Percentiles rank a stretch among this genome's conserved stretches.
phyloP scores from a whole-genome alignment of 2,113 vertebrate species.

The Tupaia chinensis region DNA sequence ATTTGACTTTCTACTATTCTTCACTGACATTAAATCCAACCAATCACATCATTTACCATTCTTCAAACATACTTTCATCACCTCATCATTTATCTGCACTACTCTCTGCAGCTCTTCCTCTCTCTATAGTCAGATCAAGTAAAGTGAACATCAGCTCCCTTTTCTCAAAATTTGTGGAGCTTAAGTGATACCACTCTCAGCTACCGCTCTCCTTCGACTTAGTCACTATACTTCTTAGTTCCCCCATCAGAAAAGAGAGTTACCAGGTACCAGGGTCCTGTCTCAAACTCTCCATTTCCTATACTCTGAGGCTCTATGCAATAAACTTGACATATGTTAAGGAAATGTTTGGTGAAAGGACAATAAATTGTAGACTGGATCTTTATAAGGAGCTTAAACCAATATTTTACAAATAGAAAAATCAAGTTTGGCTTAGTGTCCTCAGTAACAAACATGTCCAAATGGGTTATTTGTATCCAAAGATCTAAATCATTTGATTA shows the following conservation, averaged over 20 bases:
- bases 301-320: not conserved
- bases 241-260: not conserved
- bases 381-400: not conserved
- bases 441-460: not conserved
- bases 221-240: not conserved
- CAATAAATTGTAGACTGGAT: not conserved
- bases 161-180: slow-evolving; percentile 20
- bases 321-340: not conserved
- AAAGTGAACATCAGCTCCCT: not conserved
- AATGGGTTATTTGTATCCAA: not conserved
- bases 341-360: not conserved
- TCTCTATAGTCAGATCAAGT: not conserved
- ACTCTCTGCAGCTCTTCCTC: not conserved
- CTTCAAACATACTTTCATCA: not conserved
- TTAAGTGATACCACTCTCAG: not conserved
- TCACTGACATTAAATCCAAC: not conserved
- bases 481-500: not conserved
- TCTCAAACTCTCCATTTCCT: not conserved
- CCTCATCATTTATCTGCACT: not conserved
- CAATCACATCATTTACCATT: not conserved
- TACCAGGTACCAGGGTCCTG: not conserved
- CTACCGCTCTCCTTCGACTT: not conserved
- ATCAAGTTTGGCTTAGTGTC: not conserved
- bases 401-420: not conserved
- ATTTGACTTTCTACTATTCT: not conserved